Evolutionary conservation across 2,113 vertebrate genomes (phyloP).

Genomic region (Otus sunia): DNA sequence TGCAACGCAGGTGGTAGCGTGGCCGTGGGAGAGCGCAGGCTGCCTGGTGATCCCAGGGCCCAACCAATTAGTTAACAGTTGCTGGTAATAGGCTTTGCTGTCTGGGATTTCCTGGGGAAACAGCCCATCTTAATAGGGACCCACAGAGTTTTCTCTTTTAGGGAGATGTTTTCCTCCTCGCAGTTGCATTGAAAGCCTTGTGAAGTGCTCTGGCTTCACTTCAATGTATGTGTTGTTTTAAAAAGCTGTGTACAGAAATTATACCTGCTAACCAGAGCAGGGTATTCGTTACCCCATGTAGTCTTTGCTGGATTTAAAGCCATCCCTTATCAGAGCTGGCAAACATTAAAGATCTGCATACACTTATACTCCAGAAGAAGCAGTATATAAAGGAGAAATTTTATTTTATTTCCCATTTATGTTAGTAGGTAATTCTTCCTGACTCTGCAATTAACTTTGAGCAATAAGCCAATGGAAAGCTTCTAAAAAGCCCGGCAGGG

Average conservation of each 20-base stretch:
- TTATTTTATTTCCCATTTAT: background rate
- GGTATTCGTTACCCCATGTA: background rate
- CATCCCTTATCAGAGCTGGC: background rate
- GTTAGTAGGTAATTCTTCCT: background rate
- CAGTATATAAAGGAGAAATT: background rate
- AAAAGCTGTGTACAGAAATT: background rate
- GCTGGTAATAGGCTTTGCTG: background rate
- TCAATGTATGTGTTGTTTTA: background rate
- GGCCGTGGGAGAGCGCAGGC: background rate
- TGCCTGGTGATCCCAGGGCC: background rate
- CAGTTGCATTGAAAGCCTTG: background rate
- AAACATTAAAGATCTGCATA: background rate
- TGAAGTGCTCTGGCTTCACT: background rate
- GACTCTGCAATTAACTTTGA: conserved; percentile 13
- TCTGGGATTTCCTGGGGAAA: background rate
- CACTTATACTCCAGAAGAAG: background rate
- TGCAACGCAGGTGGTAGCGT: background rate
- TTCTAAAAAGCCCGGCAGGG: background rate
- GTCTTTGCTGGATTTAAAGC: background rate
- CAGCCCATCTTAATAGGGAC: fast-evolving
- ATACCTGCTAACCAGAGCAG: background rate
- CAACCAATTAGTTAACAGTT: background rate
- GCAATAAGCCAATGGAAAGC: background rate
- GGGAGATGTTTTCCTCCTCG: background rate
- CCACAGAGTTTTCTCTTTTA: background rate